phyloP scores from a whole-genome alignment of 2,888 invertebrate genomes.

The Hirtodrosophila cameraria region DNA sequence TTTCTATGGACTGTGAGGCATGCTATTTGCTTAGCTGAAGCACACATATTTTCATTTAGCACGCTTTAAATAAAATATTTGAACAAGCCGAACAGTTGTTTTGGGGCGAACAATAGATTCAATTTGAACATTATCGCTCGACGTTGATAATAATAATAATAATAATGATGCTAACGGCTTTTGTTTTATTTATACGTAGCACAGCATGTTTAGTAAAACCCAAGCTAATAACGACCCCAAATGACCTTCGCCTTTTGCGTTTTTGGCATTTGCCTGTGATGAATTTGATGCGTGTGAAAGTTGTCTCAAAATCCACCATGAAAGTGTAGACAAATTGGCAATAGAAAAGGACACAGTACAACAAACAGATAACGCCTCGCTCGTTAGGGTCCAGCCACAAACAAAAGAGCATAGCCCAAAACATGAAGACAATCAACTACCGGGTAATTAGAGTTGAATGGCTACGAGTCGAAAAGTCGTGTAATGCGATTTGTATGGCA shows the following conservation, averaged over 20 bases:
- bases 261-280: not conserved
- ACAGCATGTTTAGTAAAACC: conserved; percentile 6
- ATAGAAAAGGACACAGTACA: conserved; percentile 45
- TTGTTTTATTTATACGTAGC: conserved; percentile 65
- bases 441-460: conserved; percentile 78
- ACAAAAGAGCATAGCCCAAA: conserved; percentile 45
- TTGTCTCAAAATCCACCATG: conserved; percentile 54
- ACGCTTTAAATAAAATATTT: conserved; percentile 75
- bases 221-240: conserved; percentile 66
- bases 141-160: conserved; percentile 59
- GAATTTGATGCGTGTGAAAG: conserved; percentile 68
- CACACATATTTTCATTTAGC: conserved; percentile 74
- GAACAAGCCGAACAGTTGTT: conserved; percentile 76
- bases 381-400: conserved; percentile 41
- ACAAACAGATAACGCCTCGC: conserved; percentile 70
- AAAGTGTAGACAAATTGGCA: conserved; percentile 72
- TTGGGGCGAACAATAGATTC: conserved; percentile 68
- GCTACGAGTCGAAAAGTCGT: conserved; percentile 81
- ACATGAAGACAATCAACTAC: conserved; percentile 70
- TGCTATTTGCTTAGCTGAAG: conserved; percentile 71
- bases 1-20: conserved; percentile 62
- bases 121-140: conserved; percentile 71
- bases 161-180: conserved; percentile 59
- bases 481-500: conserved; percentile 82
- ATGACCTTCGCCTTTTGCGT: conserved; percentile 60